These are phyloP conservation scores for Octodon degus DNA, from an alignment of 2,113 vertebrate genomes.

Conservation along the genomic window DNA sequence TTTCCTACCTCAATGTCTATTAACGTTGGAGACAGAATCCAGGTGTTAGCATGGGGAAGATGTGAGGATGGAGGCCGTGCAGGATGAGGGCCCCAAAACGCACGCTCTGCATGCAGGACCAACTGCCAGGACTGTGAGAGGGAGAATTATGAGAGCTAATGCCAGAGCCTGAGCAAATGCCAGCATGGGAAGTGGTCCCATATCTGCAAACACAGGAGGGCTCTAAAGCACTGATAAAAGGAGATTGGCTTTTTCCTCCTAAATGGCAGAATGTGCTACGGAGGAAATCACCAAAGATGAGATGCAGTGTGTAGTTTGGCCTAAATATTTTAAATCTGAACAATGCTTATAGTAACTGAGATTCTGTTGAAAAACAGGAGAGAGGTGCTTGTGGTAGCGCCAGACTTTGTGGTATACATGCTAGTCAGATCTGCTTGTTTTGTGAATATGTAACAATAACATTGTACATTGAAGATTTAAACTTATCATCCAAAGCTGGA, in stretches of 20 bases:
- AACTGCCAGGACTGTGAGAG: constrained; percentile 47
- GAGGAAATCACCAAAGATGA: not conserved
- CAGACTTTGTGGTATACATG: not conserved
- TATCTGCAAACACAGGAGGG: not conserved
- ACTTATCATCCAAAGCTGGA: constrained; percentile 52
- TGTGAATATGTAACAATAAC: constrained; percentile 25
- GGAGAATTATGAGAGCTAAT: constrained; percentile 54
- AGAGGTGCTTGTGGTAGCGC: not conserved
- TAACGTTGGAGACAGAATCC: constrained; percentile 60
- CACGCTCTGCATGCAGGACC: constrained; percentile 70
- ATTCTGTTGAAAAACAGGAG: not conserved
- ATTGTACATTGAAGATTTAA: constrained; percentile 41
- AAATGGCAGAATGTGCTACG: constrained; percentile 1
- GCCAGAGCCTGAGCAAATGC: constrained; percentile 42
- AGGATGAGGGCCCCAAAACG: constrained; percentile 44
- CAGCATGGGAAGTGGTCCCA: not conserved
- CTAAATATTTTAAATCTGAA: constrained; percentile 39
- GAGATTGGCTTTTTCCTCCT: constrained; percentile 7
- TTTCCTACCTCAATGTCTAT: constrained; percentile 9
- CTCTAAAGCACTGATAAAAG: constrained; percentile 16
- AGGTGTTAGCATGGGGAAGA: constrained; percentile 49
- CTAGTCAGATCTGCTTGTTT: constrained; percentile 18
- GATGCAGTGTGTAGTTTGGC: not conserved
- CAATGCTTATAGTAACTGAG: not conserved
- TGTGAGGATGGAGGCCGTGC: not conserved